Conservation (phyloP, 2,797 vertebrate genomes). For the Diglossa cyanea region DNA sequence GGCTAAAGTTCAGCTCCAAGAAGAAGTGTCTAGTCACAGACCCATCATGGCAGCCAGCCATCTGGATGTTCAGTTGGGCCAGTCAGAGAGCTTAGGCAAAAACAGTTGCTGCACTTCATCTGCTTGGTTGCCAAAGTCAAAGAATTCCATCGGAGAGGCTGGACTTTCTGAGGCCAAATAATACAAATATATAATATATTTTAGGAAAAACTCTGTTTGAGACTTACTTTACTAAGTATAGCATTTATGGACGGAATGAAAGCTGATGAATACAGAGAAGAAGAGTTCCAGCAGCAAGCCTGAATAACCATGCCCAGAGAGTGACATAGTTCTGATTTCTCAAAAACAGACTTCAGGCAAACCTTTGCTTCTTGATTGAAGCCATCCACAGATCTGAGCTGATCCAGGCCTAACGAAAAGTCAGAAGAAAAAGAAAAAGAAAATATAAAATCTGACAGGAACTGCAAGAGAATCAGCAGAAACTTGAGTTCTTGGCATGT, state of each 20-base stretch:
- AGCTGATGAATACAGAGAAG: background rate
- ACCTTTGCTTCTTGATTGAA: background rate
- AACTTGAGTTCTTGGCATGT: background rate
- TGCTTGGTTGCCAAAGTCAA: background rate
- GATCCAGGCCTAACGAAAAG: background rate
- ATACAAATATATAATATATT: background rate
- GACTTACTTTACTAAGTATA: background rate
- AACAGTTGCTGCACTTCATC: background rate
- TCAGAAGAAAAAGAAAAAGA: background rate
- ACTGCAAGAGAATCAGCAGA: background rate
- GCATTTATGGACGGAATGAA: background rate
- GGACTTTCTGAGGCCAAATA: background rate
- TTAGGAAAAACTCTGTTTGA: background rate
- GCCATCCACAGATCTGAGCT: background rate
- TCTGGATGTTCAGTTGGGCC: background rate
- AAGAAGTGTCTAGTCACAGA: background rate
- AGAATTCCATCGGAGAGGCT: rapidly evolving
- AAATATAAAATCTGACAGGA: background rate
- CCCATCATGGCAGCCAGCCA: background rate
- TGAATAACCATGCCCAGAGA: background rate
- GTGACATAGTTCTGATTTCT: background rate
- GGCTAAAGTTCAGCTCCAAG: background rate
- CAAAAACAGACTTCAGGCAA: background rate
- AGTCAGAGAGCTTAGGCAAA: background rate
- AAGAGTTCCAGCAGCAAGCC: background rate